Evolutionary conservation across 2,888 invertebrate genomes (phyloP), one percentile per base, ranked within the genome.

Genomic region (Patella ulyssiponensis): DNA sequence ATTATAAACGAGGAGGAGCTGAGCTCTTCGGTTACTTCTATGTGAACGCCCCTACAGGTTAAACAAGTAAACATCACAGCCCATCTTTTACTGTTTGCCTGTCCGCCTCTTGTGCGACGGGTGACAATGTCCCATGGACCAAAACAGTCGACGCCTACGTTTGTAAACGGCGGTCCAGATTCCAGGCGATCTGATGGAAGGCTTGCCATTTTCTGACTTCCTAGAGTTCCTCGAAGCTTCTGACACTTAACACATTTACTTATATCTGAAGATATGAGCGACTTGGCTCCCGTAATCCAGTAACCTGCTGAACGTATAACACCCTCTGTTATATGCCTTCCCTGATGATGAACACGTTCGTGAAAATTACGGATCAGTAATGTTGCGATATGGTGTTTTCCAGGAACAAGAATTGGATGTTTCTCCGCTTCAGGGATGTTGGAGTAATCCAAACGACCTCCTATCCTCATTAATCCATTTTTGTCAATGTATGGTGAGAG

Each of bases 51-150:
- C 54, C 80, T 76, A 2, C 76, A 73, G 0, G 74, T 74, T 0
- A 81, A 74, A 27, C 84, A 81, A 0, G 80, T 82, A n/a, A 84
- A 80, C 1, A 84, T 23, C 4, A 79, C 51, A 12, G 77, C 82
- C 84, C 82, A 84, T 14, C 83, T 69, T 58, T 84, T 83, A 1
- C 14, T 53, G 23, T n/a, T 70, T 69, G 79, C 77, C n/a, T 64
- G 74, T n/a, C 80, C 79, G n/a, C 79, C 78, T 33, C 80, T 69
- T 14, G 81, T 81, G 14, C 71, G 27, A 23, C 81, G 52, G 4
- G 79, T 70, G 5, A 71, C 53, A 11, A 82, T 72, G 27, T 20
- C 27, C 82, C 80, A 81, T 1, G 82, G 82, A 1, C 81, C 82
- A 73, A 84, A 83, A 20, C 51, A 56, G 56, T 78, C 80, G 0